Percentiles rank a stretch among this genome's conserved stretches.
phyloP scores from a whole-genome alignment of 2,888 invertebrate species.

The Lissonota sp. region DNA sequence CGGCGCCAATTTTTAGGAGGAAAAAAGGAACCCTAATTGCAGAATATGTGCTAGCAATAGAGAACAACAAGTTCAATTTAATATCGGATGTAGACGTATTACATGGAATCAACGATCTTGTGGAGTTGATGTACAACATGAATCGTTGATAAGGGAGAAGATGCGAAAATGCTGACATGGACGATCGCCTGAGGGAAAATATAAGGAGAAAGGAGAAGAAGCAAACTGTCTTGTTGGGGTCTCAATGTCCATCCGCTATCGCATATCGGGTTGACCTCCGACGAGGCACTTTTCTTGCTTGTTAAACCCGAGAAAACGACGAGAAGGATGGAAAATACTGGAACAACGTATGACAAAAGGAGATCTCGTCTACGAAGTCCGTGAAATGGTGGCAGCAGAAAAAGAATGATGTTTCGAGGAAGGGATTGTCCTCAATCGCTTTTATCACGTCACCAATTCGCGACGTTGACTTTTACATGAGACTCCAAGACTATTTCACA shows the following conservation, averaged over 20 bases:
- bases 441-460: too few relatives aligned
- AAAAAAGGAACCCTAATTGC: too few relatives aligned
- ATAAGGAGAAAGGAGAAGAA: conserved; percentile 50
- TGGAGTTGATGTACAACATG: conserved; percentile 19
- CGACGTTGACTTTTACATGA: too few relatives aligned
- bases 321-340: conserved; percentile 21
- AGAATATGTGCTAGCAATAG: too few relatives aligned
- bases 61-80: not conserved
- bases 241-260: conserved; percentile 57
- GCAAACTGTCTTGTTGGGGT: conserved; percentile 62
- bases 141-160: not conserved
- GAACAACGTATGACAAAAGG: not conserved
- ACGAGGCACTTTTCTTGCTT: conserved; percentile 53
- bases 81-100: not conserved
- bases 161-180: conserved; percentile 5
- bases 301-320: conserved; percentile 50
- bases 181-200: not conserved
- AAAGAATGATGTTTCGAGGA: too few relatives aligned
- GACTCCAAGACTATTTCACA: too few relatives aligned
- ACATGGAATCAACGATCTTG: not conserved
- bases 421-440: too few relatives aligned
- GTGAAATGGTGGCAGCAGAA: too few relatives aligned
- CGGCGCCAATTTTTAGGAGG: too few relatives aligned
- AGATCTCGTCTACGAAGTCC: too few relatives aligned
- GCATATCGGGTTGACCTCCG: conserved; percentile 45